Evolutionary conservation across 2,888 invertebrate species (phyloP).

Genomic region (Campaea margaritaria): DNA sequence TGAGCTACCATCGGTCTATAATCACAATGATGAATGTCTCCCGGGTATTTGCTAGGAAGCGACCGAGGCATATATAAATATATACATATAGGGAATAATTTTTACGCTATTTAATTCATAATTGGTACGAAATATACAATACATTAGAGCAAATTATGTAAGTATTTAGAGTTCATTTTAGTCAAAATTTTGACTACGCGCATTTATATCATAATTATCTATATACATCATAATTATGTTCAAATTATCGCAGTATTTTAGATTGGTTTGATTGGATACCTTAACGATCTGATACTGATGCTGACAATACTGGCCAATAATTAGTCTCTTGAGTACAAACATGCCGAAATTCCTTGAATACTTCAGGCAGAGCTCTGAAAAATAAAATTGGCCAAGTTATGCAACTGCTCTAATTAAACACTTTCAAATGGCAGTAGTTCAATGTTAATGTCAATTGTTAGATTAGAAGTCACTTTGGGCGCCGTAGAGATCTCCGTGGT

Average conservation of each 20-base stretch:
- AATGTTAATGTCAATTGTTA: constrained; percentile 40
- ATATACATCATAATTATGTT: no score
- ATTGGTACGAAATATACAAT: no score
- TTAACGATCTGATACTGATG: no score
- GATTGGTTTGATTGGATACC: no score
- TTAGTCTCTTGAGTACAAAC: no score
- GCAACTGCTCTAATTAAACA: constrained; percentile 20
- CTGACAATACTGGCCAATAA: no score
- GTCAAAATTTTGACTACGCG: no score
- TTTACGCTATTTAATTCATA: not conserved
- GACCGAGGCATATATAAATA: constrained; percentile 2
- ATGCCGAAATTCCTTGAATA: not conserved
- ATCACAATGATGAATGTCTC: constrained; percentile 57
- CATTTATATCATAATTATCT: no score
- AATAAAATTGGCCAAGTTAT: constrained; percentile 14
- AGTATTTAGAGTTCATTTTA: no score
- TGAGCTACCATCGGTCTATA: constrained; percentile 44
- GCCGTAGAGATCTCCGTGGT: constrained; percentile 33
- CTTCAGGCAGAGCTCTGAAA: not conserved
- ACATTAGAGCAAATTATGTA: no score
- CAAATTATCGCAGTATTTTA: no score
- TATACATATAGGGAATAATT: not conserved
- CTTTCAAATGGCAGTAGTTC: constrained; percentile 28
- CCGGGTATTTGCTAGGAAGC: constrained; percentile 38
- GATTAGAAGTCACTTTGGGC: constrained; percentile 34